Conservation (phyloP, 2,888 invertebrate genomes). For the Meghimatium bilineatum region DNA sequence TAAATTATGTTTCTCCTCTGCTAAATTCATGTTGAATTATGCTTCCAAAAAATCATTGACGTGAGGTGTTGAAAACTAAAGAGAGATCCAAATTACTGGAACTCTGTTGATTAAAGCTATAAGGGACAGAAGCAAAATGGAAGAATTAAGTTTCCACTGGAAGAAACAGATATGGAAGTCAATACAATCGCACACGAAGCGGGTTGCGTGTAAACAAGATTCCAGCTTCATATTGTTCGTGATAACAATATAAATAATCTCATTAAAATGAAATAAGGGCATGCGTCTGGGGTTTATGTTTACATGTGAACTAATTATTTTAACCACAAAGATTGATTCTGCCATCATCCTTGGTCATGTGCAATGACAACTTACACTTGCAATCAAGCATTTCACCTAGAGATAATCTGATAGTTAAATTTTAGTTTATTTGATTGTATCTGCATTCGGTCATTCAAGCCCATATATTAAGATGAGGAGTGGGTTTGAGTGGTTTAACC, state of each 20-base stretch:
- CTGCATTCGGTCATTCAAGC: no score
- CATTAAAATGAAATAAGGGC: background rate
- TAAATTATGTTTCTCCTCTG: no score
- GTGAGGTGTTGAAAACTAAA: background rate
- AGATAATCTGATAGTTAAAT: background rate
- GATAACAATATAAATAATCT: background rate
- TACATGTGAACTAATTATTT: background rate
- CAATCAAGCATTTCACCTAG: background rate
- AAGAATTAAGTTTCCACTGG: background rate
- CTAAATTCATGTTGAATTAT: no score
- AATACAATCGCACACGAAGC: background rate
- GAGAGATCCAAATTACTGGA: background rate
- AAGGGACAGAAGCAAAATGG: background rate
- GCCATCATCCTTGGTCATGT: background rate
- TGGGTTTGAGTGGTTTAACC: no score
- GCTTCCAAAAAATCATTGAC: no score
- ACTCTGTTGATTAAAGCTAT: background rate
- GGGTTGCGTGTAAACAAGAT: slow-evolving; percentile 20
- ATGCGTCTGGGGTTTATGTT: background rate
- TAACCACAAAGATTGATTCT: background rate
- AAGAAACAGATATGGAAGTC: background rate
- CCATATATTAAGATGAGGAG: no score
- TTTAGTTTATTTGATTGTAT: no score
- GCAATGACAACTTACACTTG: background rate
- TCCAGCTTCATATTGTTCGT: background rate